Base-by-base conservation (phyloP, 2,113 vertebrate species). In the Rynchops niger region DNA sequence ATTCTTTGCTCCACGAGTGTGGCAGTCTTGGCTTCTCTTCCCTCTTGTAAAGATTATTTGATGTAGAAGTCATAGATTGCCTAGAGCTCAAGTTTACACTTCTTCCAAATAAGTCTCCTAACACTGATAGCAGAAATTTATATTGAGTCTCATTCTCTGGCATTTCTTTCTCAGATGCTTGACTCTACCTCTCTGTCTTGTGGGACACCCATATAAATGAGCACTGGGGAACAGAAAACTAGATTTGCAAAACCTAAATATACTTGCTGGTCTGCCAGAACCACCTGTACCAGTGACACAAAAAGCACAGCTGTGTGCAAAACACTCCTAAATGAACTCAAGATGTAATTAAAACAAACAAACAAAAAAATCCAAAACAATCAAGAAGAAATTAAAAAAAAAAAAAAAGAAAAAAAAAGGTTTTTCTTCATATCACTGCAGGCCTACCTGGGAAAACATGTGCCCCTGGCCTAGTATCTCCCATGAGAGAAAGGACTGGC, bases 381-480 rank as follows among this genome's bases (percentile, higher is more conserved):
- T n/a, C n/a, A n/a, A n/a, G n/a, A n/a, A n/a, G n/a, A n/a, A n/a
- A n/a, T n/a, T n/a, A n/a, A n/a, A n/a, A n/a, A n/a, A n/a, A n/a
- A n/a, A n/a, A n/a, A n/a, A n/a, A n/a, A n/a, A n/a, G n/a, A n/a
- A 5, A 4, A 20, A 7, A 15, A 34, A 47, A 22, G 1, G 4
- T 49, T 61, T 69, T 61, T 7, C 14, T 69, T 63, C 34, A 32
- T 21, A 30, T 58, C 12, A 38, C 6, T 40, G 4, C 32, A 65
- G 11, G 3, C 0, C 15, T 69, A 2, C 11, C 40, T 52, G 29
- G 22, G 5, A 30, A 25, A 26, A n/a, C 0, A 0, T 55, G 22
- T 38, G n/a, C 2, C n/a, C 18, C 19, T 38, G 36, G 4, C 16
- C 3, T 32, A 11, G 7, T 80, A 9, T n/a, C 56, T n/a, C 27